Base-by-base conservation (phyloP, 1,140 invertebrate genomes). In the Streblospio benedicti region DNA sequence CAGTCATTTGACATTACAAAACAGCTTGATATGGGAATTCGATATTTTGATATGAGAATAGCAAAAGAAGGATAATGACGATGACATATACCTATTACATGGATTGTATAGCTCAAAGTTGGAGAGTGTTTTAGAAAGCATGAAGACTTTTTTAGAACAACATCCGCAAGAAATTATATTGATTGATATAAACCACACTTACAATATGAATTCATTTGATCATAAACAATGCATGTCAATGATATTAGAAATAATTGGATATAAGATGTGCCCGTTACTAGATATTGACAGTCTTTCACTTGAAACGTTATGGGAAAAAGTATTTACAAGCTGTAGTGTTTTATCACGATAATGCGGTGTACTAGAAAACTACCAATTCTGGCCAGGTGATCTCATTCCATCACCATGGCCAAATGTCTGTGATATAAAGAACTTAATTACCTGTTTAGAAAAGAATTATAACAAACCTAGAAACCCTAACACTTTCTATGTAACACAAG, bases 111-210 rank as follows among this genome's bases (percentile, higher is more conserved):
- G 86, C 0, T 81, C 81, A 43, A 81, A 85, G 68, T 82, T 90
- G 27, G 79, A 76, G 18, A 71, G 79, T 31, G 80, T 84, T 0
- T 73, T 91, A 2, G 57, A 79, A 32, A 80, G 87, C 71, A 79
- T 91, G 0, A 80, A 81, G 18, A 44, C 33, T 2, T 92, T 87
- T 79, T 70, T 90, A 2, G 75, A 81, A 3, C 68, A 69, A 4
- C 86, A 90, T 76, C 81, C 81, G 1, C 79, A 81, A 60, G 89
- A 91, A 79, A 74, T 89, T 12, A 78, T 91, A 1, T 82, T 93
- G 31, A 70, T 93, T 5, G 89, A 93, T 72, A 86, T 88, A 65
- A 89, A 92, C 70, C 90, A 93, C 80, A 88, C 92, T 72, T 91
- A 92, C 72, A 23, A 41, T 1, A 85, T 93, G 72, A 79, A 75